A percentile compares a stretch with the other conserved stretches of the same genome.
These are phyloP conservation scores for Botrylloides violaceus DNA, from an alignment of 23 tunicate genomes.

Conservation along the genomic window DNA sequence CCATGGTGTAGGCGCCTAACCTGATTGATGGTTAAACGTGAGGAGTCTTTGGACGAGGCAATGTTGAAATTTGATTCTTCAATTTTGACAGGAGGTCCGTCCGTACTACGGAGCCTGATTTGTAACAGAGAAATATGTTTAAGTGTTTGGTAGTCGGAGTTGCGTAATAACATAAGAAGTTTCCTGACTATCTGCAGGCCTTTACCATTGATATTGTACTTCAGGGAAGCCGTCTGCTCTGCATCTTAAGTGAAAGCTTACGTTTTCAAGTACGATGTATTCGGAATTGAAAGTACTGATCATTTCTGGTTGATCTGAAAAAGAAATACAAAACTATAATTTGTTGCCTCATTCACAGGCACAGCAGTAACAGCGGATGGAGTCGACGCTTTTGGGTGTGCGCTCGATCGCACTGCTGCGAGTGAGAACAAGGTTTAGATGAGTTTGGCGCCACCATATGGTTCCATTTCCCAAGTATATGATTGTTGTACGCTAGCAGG, in stretches of 20 bases:
- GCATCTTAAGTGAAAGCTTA: slow-evolving; percentile 22
- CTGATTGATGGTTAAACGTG: slow-evolving; percentile 6
- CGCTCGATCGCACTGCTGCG: too few relatives aligned
- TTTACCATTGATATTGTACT: slow-evolving; percentile 27
- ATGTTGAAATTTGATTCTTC: not conserved
- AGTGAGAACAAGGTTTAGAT: too few relatives aligned
- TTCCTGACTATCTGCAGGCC: not conserved
- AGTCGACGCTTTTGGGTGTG: too few relatives aligned
- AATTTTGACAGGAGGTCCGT: not conserved
- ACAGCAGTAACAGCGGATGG: too few relatives aligned
- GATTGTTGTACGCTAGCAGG: too few relatives aligned
- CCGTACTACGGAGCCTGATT: not conserved
- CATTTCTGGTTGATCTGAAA: not conserved
- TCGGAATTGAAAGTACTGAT: not conserved
- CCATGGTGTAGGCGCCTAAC: slow-evolving; percentile 31
- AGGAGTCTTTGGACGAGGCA: not conserved
- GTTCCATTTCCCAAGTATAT: too few relatives aligned
- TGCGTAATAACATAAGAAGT: not conserved
- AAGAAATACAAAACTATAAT: too few relatives aligned
- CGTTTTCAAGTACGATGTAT: slow-evolving; percentile 22
- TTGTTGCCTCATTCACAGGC: too few relatives aligned
- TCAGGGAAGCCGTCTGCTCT: slow-evolving; percentile 24
- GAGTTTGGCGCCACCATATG: too few relatives aligned
- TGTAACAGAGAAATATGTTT: not conserved
- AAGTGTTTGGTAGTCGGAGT: not conserved